phyloP scores from a whole-genome alignment of 1,140 invertebrate genomes.

The Zophobas morio region DNA sequence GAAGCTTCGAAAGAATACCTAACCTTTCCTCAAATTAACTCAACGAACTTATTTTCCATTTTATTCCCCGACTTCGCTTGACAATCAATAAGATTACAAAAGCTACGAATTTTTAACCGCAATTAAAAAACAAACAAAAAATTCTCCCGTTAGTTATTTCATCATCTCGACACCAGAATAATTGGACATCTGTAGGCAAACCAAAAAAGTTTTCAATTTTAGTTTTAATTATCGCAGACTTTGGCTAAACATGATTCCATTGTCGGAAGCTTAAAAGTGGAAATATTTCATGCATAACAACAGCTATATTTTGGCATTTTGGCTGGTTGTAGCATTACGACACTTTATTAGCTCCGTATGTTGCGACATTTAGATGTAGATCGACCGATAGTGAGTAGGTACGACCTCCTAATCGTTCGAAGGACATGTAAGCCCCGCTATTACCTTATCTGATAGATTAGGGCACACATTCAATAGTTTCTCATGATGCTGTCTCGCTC shows the following conservation, averaged over 20 bases:
- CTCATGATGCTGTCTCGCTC: conserved; percentile 23
- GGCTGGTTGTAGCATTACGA: not conserved
- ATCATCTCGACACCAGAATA: not conserved
- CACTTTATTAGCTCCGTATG: conserved; percentile 16
- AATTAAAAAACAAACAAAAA: too few species aligned
- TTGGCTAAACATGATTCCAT: conserved; percentile 21
- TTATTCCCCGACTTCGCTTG: not conserved
- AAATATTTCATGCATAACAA: conserved; percentile 24
- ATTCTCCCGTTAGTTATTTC: too few species aligned
- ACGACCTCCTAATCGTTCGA: conserved; percentile 43
- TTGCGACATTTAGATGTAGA: conserved; percentile 40
- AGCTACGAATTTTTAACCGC: not conserved
- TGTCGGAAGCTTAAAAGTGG: conserved; percentile 26
- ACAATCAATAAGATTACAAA: not conserved
- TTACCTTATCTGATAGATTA: conserved; percentile 49
- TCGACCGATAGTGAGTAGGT: conserved; percentile 13
- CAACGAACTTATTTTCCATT: not conserved
- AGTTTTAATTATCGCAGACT: conserved; percentile 26
- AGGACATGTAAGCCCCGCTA: conserved; percentile 43
- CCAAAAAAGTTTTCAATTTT: conserved; percentile 15
- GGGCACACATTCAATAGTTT: conserved; percentile 46
- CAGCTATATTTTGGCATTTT: conserved; percentile 24
- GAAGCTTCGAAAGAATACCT: not conserved
- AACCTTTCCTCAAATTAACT: not conserved
- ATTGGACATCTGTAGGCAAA: not conserved